Evolutionary conservation across 1,140 invertebrate genomes (phyloP), one percentile per base, ranked within the genome.

Genomic region (Ericerus pela): DNA sequence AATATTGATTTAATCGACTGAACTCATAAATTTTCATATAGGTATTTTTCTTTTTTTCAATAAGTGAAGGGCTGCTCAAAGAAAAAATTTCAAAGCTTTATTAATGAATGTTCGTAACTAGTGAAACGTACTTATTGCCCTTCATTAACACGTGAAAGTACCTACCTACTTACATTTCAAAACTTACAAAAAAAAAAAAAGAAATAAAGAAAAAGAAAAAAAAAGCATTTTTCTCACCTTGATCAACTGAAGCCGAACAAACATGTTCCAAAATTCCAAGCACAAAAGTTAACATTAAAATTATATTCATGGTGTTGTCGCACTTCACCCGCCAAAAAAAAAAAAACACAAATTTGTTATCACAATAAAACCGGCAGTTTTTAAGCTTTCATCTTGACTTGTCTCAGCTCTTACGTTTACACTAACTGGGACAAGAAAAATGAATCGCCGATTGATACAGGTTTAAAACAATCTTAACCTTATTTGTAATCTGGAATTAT

Each of bases 401-500:
- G 41, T 24, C 20, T 47, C 22, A 24, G 8, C 12, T 22, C 14
- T 24, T 24, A 24, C 41, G 26, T 22, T 24, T 24, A 24, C 41
- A 47, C 41, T 18, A 47, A 47, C 41, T 47, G 20, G 22, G 20
- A 8, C 11, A 24, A 22, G 18, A 47, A 24, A 47, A 22, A 47
- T 5, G 26, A 8, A 47, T 47, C 41, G 26, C 22, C 41, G 26
- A 24, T 47, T 18, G n/a, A 38, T 47, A 47, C 41, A 47, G 41
- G 41, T 47, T 47, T 47, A 4, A 47, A n/a, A n/a, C 11, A 18
- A 24, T 47, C 26, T 47, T 47, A 47, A 24, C 41, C 41, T 24
- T 47, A 47, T 47, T 47, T 47, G 41, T 47, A 47, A 47, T 47
- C 41, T 47, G 20, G 41, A 47, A 47, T 47, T 14, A 47, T 24